Evolutionary conservation across 1,140 invertebrate species (phyloP), one percentile per base, ranked within the genome.

Genomic region (Drosophila subobscura): DNA sequence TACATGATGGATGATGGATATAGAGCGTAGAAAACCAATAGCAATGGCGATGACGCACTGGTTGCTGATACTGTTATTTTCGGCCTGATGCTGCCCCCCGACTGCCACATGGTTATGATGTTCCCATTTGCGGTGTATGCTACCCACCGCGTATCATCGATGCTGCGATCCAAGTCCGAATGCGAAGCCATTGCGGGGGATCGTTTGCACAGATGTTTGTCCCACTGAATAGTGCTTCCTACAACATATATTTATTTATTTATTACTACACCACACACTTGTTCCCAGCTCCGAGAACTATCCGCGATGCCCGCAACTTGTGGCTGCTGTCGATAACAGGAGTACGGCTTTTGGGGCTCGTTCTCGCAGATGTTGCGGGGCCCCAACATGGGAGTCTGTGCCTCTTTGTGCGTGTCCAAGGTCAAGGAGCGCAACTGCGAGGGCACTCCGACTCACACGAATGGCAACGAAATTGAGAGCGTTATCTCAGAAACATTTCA

Each of bases 371-470:
- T 72, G 61, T 66, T 72, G 68, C 55, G 29, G 42, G 50, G 45
- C 37, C 23, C 33, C 20, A n/a, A 50, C 33, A 57, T 37, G 41
- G 7, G 8, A 29, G 5, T 16, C 14, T 42, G 22, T 41, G 23
- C 41, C 22, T 54, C 20, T 74, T 67, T 63, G 59, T 72, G 57
- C 64, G 68, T 81, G 74, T 37, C 74, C 83, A 86, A 86, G 83
- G 83, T 86, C 83, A 86, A 86, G 83, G 78, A 86, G 81, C 74
- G 73, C 57, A 56, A 72, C 54, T 72, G 50, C 57, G 58, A 53
- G 40, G 49, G 56, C 51, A 72, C 3, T 37, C 33, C 10, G 33
- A 8, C 0, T 2, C 33, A 37, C 33, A 12, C 33, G 33, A 37
- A 37, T 37, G 12, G 33, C 33, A 37, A 12, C 33, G 33, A 10